Evolutionary conservation across 2,113 vertebrate genomes (phyloP).

Genomic region (Pelusios castaneus): DNA sequence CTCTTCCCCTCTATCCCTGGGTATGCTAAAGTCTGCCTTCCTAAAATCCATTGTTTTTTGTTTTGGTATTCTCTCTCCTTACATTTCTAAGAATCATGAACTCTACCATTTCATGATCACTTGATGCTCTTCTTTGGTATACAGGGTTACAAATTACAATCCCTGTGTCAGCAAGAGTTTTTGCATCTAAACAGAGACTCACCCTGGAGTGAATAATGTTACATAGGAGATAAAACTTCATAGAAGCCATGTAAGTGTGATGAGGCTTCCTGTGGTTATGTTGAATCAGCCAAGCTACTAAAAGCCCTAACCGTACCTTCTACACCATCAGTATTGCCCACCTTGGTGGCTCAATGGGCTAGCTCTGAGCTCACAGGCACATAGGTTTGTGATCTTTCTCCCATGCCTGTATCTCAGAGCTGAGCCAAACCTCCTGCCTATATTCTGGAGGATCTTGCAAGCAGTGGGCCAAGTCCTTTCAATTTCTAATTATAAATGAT

Average conservation of each 20-base stretch:
- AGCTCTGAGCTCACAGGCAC: neutral
- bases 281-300: neutral
- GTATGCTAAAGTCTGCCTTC: too few species aligned
- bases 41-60: too few species aligned
- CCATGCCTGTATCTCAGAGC: neutral
- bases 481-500: conserved; percentile 61
- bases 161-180: neutral
- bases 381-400: neutral
- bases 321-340: neutral
- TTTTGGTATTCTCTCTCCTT: too few species aligned
- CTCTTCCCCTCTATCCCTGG: too few species aligned
- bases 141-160: neutral
- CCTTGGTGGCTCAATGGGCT: neutral
- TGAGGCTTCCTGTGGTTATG: neutral
- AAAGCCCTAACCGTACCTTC: neutral
- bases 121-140: neutral
- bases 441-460: conserved; percentile 51
- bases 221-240: neutral
- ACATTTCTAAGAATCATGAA: too few species aligned
- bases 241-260: neutral
- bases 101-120: too few species aligned
- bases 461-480: conserved; percentile 54
- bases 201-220: neutral
- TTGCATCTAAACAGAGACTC: neutral
- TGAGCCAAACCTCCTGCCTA: conserved; percentile 10